Evolutionary conservation across 2,113 vertebrate species (phyloP).

Genomic region (Ailurus styani): DNA sequence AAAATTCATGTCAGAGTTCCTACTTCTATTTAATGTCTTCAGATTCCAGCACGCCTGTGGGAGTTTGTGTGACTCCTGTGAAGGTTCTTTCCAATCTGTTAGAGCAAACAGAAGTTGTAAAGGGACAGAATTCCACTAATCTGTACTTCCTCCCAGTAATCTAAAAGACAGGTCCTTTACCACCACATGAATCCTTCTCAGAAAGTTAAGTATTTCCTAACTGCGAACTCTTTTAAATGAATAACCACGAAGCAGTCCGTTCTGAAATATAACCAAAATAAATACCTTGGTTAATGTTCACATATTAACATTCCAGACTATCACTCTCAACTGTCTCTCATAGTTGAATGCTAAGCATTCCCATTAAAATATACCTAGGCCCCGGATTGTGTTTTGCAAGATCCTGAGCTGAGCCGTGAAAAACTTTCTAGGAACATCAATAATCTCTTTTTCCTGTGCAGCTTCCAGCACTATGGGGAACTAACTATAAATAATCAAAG

Average conservation of each 20-base stretch:
- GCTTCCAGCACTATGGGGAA: not conserved
- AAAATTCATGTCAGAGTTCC: not conserved
- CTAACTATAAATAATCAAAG: not conserved
- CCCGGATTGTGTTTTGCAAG: conserved; percentile 32
- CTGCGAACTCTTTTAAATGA: not conserved
- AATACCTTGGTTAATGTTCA: conserved; percentile 30
- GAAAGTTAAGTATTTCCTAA: conserved; percentile 8
- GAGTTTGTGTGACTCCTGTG: not conserved
- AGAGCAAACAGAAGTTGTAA: not conserved
- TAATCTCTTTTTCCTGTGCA: not conserved
- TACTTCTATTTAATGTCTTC: not conserved
- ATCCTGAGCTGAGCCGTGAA: conserved; percentile 32
- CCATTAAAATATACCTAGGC: not conserved
- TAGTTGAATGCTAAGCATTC: not conserved
- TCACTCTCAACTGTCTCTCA: not conserved
- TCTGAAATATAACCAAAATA: conserved; percentile 37
- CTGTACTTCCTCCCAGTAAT: conserved; percentile 9
- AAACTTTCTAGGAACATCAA: conserved; percentile 3
- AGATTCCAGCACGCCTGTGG: not conserved
- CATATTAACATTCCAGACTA: not conserved
- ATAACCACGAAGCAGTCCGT: not conserved
- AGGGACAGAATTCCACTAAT: not conserved
- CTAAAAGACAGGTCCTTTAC: not conserved
- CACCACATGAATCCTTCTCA: not conserved
- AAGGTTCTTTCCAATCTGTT: not conserved